Evolutionary conservation across 2,888 invertebrate species (phyloP).

Genomic region (Drosophila meridionalis): DNA sequence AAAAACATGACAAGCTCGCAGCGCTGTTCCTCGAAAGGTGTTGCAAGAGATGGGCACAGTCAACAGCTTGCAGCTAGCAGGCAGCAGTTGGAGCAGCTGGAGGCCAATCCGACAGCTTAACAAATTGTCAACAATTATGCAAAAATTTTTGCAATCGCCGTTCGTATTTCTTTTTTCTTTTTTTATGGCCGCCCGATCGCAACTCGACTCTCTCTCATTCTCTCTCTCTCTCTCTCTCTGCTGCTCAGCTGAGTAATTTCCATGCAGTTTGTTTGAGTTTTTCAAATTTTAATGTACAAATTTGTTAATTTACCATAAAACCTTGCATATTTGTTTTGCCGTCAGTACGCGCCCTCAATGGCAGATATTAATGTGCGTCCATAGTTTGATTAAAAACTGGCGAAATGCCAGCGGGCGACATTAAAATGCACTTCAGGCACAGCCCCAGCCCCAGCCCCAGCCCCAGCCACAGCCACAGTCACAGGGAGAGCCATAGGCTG

Average conservation of each 20-base stretch:
- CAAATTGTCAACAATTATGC: constrained; percentile 81
- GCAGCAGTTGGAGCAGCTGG: not conserved
- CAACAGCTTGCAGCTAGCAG: constrained; percentile 7
- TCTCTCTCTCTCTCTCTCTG: constrained; percentile 7
- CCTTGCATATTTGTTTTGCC: constrained; percentile 83
- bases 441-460: constrained; percentile 8
- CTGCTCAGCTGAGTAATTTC: constrained; percentile 74
- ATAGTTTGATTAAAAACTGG: constrained; percentile 84
- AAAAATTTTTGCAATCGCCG: constrained; percentile 72
- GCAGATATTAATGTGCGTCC: constrained; percentile 80
- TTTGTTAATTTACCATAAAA: constrained; percentile 85
- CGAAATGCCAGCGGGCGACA: constrained; percentile 76
- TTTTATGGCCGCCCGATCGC: constrained; percentile 42
- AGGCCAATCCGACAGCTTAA: constrained; percentile 66
- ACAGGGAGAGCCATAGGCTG: constrained; percentile 27
- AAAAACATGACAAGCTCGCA: constrained; percentile 83
- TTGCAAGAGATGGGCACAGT: constrained; percentile 67
- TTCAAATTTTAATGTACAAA: constrained; percentile 84
- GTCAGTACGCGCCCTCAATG: constrained; percentile 55
- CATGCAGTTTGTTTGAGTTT: constrained; percentile 78
- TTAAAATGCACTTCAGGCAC: constrained; percentile 58
- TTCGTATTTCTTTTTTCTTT: not conserved
- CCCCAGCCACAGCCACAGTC: not conserved
- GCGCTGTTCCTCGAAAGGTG: constrained; percentile 67
- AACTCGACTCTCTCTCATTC: not conserved